Evolutionary conservation across 2,797 vertebrate species (phyloP), one percentile per base, ranked within the genome.

Genomic region (Siniperca undulata): DNA sequence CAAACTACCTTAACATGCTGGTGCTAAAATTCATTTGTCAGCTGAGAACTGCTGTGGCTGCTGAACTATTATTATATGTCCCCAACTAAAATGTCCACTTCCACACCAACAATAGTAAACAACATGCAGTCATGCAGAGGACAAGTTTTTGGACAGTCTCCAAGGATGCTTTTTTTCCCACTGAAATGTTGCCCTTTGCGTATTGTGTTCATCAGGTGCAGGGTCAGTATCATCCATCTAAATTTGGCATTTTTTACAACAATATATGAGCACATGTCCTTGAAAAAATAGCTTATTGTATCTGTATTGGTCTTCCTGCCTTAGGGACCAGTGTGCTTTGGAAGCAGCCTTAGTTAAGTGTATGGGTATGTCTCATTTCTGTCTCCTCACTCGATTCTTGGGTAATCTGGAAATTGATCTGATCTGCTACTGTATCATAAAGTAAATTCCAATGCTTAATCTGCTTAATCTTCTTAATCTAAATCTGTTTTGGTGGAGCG

Each of bases 141-240:
- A 24, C 11, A 16, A 13, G 19, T 12, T 34, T 66, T 70, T 81
- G 75, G 66, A 74, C 36, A 0, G 30, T 38, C 3, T 74, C 72
- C 74, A 65, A 53, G 11, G 36, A 56, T 34, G 16, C 7, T 17
- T n/a, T 46, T 38, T 24, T 24, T 20, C 20, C 19, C 20, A 66
- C 5, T 48, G 13, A 67, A 77, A 70, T 34, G 34, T 40, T 83
- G 22, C 34, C 59, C 48, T 70, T 16, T 5, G 46, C 36, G 17
- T 68, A 8, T 38, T 61, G 46, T 53, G 8, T 24, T 42, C 14
- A 6, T 36, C 3, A 2, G 20, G 72, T 61, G n/a, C 60, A 77
- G 34, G 56, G 53, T 81, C 69, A 34, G 34, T 46, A 36, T 27
- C 81, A 80, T 86, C 69, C 52, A 74, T 84, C 62, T 74, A 50